Base-by-base conservation (phyloP, 2,113 vertebrate species). In the Catagonus wagneri region DNA sequence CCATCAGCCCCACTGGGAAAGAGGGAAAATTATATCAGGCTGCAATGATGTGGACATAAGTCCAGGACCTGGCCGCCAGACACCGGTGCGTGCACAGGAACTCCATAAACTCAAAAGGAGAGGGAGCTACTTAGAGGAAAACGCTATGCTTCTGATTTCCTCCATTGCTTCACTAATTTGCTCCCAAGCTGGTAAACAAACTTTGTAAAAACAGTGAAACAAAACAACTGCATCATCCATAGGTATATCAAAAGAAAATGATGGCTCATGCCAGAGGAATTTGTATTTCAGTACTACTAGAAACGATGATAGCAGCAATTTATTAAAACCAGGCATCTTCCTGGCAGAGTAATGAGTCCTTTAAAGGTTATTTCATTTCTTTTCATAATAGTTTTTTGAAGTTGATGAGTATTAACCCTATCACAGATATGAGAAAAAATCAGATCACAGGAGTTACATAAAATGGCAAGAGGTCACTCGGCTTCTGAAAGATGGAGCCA, bases 301-400 rank as follows among this genome's bases (percentile, higher is more conserved):
- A 87, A 96, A 74, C 23, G 65, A 83, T 52, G 65, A 79, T 1
- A 79, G 15, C 23, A 87, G n/a, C 6, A 14, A 69, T 66, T 65
- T 83, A 89, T 32, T 39, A 87, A 91, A 97, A 36, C 32, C 85
- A 87, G 23, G 23, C 29, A 6, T 44, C 4, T 25, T 17, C 36
- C 44, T 66, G 74, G 52, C 19, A n/a, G 32, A 94, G 60, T 44
- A 54, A 75, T 25, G 10, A 76, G 15, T 84, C 25, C 23, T 34
- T 56, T 68, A 87, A 85, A 91, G 80, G 76, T 69, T 36, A 92
- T 71, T 86, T 54, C 36, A 71, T 86, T 96, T 69, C 32, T 52
- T 86, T 32, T 83, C 74, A 12, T 36, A 90, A 89, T 78, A 80
- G 25, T 12, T 92, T 71, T 71, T 90, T 69, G 29, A 76, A 52